Base-by-base conservation (phyloP, 1,140 invertebrate species). In the Neodiprion virginianus region DNA sequence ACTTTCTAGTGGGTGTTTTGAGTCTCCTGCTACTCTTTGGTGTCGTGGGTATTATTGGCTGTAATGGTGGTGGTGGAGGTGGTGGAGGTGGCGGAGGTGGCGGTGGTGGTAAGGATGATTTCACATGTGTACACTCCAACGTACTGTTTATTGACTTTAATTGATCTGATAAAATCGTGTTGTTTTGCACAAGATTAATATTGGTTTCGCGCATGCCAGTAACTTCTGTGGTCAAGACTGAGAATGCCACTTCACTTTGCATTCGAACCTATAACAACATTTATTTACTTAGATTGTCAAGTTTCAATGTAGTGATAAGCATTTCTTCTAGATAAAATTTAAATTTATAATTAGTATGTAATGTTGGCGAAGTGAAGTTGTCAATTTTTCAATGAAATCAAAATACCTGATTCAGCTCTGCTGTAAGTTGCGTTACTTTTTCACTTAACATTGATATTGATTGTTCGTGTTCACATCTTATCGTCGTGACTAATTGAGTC, bases 371-470 rank as follows among this genome's bases (percentile, higher is more conserved):
- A 40, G 28, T 3, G 28, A 40, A 40, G 1, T 65, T 74, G 69
- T 73, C 17, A 48, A 67, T 70, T 68, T 69, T 21, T 48, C 28
- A 49, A 50, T 1, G 67, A 17, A 71, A 69, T 65, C 0, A 0
- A 49, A 71, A 12, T 68, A 84, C 84, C 76, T 84, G 78, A 11
- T 48, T 61, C 47, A 86, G 71, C 65, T 85, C 75, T 8, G 78
- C 61, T 3, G 80, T 77, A 11, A 85, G 70, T 68, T 48, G 28
- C 49, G 47, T 74, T 7, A 84, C 9, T 77, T 79, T 84, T n/a
- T 84, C 76, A 40, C 74, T 74, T 8, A 85, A 71, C 9, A 11
- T 70, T 8, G 75, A 67, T 11, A 84, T 66, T 67, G 75, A 73
- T n/a, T 74, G 73, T 8, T 80, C 66, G 61, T 81, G 84, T 69